Evolutionary conservation across 1,140 invertebrate genomes (phyloP).

Genomic region (Anagrus nilaparvatae): DNA sequence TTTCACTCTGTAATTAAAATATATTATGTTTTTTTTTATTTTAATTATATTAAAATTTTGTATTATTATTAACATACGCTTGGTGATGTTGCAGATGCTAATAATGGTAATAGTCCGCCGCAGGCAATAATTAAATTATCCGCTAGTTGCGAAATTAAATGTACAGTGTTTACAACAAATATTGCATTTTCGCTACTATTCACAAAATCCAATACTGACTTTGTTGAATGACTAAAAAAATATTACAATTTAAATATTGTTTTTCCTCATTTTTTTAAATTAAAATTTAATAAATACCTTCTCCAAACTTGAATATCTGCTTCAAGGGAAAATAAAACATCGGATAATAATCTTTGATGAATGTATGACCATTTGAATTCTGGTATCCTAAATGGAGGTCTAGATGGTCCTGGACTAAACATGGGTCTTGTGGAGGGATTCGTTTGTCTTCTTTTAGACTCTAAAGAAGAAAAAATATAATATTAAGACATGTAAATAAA

Average conservation of each 20-base stretch:
- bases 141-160: constrained; percentile 95
- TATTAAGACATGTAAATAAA: no score
- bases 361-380: constrained; percentile 99
- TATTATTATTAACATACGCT: constrained; percentile 62
- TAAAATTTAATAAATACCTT: constrained; percentile 40
- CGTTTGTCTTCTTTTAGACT: constrained; percentile 45
- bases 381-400: constrained; percentile 95
- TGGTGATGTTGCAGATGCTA: constrained; percentile 96
- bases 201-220: constrained; percentile 95
- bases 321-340: constrained; percentile 94
- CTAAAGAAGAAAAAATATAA: constrained; percentile 20
- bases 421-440: constrained; percentile 61
- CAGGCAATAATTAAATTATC: constrained; percentile 99
- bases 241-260: constrained; percentile 13
- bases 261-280: no score
- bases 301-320: constrained; percentile 93
- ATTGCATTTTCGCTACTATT: constrained; percentile 97
- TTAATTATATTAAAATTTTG: background rate
- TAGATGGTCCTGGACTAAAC: constrained; percentile 89
- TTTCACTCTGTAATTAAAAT: constrained; percentile 67
- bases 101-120: constrained; percentile 88
- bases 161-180: constrained; percentile 98
- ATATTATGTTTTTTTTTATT: background rate
- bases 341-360: constrained; percentile 91
- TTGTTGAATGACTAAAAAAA: constrained; percentile 78